These are phyloP conservation scores for Drosophila ohnishii DNA, from an alignment of 1,140 invertebrate species.

Conservation along the genomic window DNA sequence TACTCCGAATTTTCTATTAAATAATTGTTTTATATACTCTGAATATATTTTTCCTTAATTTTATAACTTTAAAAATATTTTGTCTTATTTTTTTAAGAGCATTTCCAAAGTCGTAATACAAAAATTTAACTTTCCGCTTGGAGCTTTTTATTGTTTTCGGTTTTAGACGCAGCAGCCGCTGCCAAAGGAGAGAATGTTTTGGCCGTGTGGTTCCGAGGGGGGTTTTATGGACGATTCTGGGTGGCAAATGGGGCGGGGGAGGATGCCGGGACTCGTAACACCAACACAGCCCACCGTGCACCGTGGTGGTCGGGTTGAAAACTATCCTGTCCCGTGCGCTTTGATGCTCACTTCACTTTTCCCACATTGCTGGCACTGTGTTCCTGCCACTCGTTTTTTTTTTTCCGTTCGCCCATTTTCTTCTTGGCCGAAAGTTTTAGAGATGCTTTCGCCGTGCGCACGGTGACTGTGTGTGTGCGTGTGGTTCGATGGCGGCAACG, in stretches of 20 bases:
- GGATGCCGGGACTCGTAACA: conserved; percentile 25
- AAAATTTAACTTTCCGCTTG: conserved; percentile 12
- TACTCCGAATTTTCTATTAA: too few relatives aligned
- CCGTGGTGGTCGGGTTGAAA: conserved; percentile 71
- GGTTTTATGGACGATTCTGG: conserved; percentile 10
- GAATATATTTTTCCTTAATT: background rate
- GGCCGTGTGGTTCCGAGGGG: conserved; percentile 24
- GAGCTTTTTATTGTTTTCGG: conserved; percentile 81
- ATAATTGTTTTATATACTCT: background rate
- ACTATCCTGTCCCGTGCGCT: conserved; percentile 76
- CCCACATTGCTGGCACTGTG: conserved; percentile 35
- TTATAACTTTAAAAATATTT: background rate
- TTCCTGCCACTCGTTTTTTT: conserved; percentile 24
- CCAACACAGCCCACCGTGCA: conserved; percentile 37
- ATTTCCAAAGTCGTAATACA: conserved; percentile 1
- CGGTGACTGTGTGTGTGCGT: conserved; percentile 38
- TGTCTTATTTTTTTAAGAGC: conserved; percentile 17
- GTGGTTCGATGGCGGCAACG: conserved; percentile 72
- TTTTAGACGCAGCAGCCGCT: conserved; percentile 75
- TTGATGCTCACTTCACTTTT: conserved; percentile 79
- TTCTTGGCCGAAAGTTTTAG: conserved; percentile 57
- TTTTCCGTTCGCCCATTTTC: conserved; percentile 39
- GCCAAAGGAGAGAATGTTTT: conserved; percentile 57
- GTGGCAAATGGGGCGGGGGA: conserved; percentile 12
- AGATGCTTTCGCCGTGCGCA: conserved; percentile 55